phyloP scores from a whole-genome alignment of 2,113 vertebrate species.

The Pitta sordida region DNA sequence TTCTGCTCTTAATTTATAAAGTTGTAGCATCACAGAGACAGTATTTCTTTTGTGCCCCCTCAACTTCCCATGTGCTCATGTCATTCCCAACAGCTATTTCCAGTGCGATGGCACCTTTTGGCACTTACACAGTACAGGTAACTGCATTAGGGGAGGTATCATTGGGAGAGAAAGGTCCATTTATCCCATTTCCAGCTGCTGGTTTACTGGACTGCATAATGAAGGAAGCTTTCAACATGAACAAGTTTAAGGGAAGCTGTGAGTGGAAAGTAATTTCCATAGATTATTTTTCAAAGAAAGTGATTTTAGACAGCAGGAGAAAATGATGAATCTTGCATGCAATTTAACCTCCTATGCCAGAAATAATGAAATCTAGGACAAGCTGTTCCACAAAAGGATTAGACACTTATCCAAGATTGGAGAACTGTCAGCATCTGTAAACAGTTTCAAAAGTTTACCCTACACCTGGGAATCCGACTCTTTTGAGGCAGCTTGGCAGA shows the following conservation, averaged over 20 bases:
- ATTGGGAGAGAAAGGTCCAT: neutral
- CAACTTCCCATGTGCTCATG: neutral
- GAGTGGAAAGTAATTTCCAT: conserved; percentile 32
- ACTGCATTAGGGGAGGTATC: neutral
- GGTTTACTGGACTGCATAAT: neutral
- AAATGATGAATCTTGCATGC: conserved; percentile 27
- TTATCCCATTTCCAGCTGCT: neutral
- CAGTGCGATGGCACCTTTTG: neutral
- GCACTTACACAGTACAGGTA: neutral
- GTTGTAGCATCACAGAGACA: neutral
- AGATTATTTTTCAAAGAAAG: conserved; percentile 23
- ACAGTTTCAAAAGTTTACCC: conserved; percentile 14
- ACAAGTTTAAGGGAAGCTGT: neutral
- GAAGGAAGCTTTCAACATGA: neutral
- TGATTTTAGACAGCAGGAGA: neutral
- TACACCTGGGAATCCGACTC: neutral
- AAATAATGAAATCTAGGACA: conserved; percentile 20
- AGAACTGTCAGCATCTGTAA: conserved; percentile 26
- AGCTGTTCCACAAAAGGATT: neutral
- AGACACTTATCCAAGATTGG: neutral
- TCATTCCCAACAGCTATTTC: neutral
- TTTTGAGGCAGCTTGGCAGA: neutral
- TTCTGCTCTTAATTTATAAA: neutral
- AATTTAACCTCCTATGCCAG: conserved; percentile 5
- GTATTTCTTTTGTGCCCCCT: neutral